phyloP scores from a whole-genome alignment of 2,888 invertebrate genomes.

The Lampropteryx suffumata region DNA sequence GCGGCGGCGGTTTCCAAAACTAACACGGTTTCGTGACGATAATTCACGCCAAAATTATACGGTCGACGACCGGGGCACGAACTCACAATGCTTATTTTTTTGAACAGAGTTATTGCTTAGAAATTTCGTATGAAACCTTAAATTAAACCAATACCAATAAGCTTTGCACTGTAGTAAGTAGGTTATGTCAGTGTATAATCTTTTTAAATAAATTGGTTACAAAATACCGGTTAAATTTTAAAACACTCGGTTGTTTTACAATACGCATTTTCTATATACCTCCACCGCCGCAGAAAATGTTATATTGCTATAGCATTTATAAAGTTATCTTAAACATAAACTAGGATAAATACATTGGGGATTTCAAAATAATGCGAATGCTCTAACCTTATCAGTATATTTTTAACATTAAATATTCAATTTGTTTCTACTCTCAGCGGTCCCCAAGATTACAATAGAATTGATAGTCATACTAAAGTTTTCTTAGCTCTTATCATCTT shows the following conservation, averaged over 20 bases:
- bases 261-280: too few relatives aligned
- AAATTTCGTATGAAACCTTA: too few relatives aligned
- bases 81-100: slow-evolving; percentile 38
- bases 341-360: slow-evolving; percentile 8
- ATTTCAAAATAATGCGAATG: slow-evolving; percentile 1
- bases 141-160: slow-evolving; percentile 31
- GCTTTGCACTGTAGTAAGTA: slow-evolving; percentile 16
- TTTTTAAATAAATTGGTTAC: slow-evolving; percentile 16
- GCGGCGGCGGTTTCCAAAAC: slow-evolving; percentile 48
- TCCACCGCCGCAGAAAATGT: slow-evolving; percentile 13
- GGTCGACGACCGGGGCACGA: slow-evolving; percentile 50
- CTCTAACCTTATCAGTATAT: not conserved
- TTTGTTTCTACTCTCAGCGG: slow-evolving; percentile 9
- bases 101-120: slow-evolving; percentile 25
- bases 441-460: slow-evolving; percentile 3
- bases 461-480: slow-evolving; percentile 8
- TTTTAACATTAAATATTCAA: slow-evolving; percentile 12
- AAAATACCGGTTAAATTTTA: too few relatives aligned
- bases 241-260: too few relatives aligned
- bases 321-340: slow-evolving; percentile 12
- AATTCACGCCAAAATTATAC: slow-evolving; percentile 65
- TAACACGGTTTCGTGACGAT: slow-evolving; percentile 60
- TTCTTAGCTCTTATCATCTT: slow-evolving; percentile 6
- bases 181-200: slow-evolving; percentile 7
- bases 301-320: slow-evolving; percentile 18